Evolutionary conservation across 2,797 vertebrate genomes (phyloP), one percentile per base, ranked within the genome.

Genomic region (Kryptolebias ocellatus): DNA sequence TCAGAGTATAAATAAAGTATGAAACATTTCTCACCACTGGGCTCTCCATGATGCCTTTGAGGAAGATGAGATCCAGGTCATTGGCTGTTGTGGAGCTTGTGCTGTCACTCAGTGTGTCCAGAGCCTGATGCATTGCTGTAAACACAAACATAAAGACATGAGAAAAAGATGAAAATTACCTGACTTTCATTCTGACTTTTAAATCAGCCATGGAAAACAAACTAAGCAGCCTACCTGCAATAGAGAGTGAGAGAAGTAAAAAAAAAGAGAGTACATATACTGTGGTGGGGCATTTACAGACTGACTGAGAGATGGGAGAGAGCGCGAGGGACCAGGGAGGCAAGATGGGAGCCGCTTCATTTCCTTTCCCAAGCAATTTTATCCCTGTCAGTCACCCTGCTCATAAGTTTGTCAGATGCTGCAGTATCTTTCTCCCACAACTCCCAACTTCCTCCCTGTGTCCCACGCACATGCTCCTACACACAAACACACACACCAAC

Each of bases 21-120:
- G 37, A 87, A 88, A 60, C 24, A 29, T 81, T 81, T 84, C 96
- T 94, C 57, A 98, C 96, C 90, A 96, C 95, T 37, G 97, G 97
- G 83, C 97, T 98, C 91, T 98, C 97, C 97, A 98, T 98, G 92
- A 99, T 96, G 85, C 96, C 96, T 39, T 97, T 96, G 53, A 98
- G 96, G 91, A 98, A 98, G 92, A 99, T 97, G 80, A 99, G 94
- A 86, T 98, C 97, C 83, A 98, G 92, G 86, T 98, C 97, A 0
- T 96, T 96, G 42, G 96, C 96, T 0, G 95, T 96, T 0, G 95
- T 96, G 72, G 96, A 91, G 73, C 93, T 95, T 34, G 96, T 95
- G 83, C 96, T 95, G 90, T 96, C 96, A 72, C 96, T 95, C 86
- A 98, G 91, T 42, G 96, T 96, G 85, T 98, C 96, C 91, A 98